A percentile compares a stretch with the other conserved stretches of the same genome.
Conservation (phyloP, 2,797 vertebrate species). For the Pteronotus mesoamericanus region DNA sequence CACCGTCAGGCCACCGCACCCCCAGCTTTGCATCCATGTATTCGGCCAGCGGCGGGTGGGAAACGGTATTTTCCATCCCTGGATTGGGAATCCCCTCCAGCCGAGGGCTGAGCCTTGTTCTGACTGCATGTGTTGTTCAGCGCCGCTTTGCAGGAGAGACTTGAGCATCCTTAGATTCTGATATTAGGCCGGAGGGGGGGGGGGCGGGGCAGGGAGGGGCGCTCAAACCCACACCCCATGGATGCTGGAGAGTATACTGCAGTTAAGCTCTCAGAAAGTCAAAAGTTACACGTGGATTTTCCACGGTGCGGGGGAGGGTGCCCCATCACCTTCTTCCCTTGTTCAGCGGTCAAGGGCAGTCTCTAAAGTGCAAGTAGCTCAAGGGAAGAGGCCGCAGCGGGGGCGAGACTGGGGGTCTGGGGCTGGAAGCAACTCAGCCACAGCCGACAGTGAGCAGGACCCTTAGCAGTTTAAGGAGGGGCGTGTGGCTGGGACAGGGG, state of each 20-base stretch:
- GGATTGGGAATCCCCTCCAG: background rate
- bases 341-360: background rate
- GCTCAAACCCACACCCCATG: background rate
- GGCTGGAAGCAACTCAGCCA: background rate
- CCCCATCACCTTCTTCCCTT: background rate
- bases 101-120: background rate
- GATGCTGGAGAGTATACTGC: background rate
- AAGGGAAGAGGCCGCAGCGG: background rate
- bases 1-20: fast-evolving
- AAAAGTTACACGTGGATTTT: background rate
- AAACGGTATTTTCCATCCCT: fast-evolving
- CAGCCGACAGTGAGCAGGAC: background rate
- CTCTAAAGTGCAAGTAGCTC: background rate
- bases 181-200: no score
- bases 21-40: background rate
- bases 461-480: fast-evolving
- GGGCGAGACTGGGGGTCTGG: background rate
- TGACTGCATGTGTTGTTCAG: background rate
- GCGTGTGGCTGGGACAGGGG: fast-evolving
- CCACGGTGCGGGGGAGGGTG: background rate
- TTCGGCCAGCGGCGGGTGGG: background rate
- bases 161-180: background rate
- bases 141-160: fast-evolving
- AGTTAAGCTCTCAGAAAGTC: no score
- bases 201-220: no score